Percentiles rank a stretch among this genome's conserved stretches.
phyloP scores from a whole-genome alignment of 2,113 vertebrate species.

The Gymnorhina tibicen region DNA sequence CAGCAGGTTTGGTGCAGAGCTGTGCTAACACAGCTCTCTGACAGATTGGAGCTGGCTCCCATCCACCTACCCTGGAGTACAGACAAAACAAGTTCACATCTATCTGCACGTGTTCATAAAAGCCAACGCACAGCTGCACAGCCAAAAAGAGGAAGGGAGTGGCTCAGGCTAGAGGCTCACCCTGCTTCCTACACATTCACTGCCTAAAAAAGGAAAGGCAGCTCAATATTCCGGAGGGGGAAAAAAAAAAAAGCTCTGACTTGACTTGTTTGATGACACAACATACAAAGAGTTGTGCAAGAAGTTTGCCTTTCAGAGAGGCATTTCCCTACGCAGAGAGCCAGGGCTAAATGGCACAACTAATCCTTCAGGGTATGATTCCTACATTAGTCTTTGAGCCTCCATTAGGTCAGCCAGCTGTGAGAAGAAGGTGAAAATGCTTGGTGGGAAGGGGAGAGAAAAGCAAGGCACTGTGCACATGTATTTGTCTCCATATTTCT shows the following conservation, averaged over 20 bases:
- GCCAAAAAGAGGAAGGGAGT: slow-evolving; percentile 46
- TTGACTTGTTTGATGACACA: not conserved
- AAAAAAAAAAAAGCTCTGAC: not conserved
- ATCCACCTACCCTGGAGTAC: slow-evolving; percentile 33
- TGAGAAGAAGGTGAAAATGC: slow-evolving; percentile 27
- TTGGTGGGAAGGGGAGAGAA: not conserved
- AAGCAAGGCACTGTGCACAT: slow-evolving; percentile 6
- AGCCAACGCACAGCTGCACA: slow-evolving; percentile 7
- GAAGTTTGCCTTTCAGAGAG: not conserved
- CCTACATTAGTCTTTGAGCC: not conserved
- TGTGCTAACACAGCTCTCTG: not conserved
- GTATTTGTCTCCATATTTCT: not conserved
- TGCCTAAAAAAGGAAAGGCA: slow-evolving; percentile 40
- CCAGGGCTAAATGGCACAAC: not conserved
- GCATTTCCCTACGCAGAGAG: not conserved
- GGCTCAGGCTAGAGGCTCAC: not conserved
- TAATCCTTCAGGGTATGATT: slow-evolving; percentile 8
- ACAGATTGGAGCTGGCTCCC: slow-evolving; percentile 36
- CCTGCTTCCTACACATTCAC: not conserved
- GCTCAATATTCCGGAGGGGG: not conserved
- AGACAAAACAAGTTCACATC: slow-evolving; percentile 60
- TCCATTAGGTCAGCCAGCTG: slow-evolving; percentile 55
- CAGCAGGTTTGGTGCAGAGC: not conserved
- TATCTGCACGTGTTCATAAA: slow-evolving; percentile 46
- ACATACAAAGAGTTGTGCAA: not conserved